phyloP scores from a whole-genome alignment of 2,797 vertebrate genomes.

The Crax fasciolata region DNA sequence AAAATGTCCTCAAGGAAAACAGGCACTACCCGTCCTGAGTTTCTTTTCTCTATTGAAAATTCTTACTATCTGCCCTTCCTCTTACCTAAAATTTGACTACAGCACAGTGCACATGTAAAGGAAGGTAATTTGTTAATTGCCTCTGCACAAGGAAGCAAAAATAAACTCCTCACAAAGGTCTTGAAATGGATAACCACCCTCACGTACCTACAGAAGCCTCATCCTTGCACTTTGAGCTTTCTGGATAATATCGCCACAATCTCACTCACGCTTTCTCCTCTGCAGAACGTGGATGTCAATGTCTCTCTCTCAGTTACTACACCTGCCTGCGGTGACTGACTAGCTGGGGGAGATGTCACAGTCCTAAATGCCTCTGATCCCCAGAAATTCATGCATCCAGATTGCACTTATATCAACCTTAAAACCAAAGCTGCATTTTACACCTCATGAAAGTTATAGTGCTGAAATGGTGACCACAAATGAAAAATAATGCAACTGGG shows the following conservation, averaged over 20 bases:
- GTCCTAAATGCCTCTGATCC: neutral
- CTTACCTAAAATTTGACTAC: neutral
- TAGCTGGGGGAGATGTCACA: rapidly evolving
- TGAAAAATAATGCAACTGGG: neutral
- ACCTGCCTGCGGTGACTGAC: neutral
- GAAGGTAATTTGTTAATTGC: neutral
- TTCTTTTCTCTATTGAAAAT: neutral
- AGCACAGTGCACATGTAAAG: neutral
- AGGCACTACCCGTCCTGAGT: neutral
- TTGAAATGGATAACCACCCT: neutral
- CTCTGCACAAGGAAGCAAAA: neutral
- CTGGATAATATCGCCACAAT: neutral
- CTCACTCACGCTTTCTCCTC: neutral
- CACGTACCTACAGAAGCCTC: neutral
- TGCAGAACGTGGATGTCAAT: neutral
- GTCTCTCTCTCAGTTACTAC: neutral
- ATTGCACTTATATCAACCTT: neutral
- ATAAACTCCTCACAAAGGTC: neutral
- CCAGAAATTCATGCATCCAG: neutral
- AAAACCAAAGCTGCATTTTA: neutral
- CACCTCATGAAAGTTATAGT: neutral
- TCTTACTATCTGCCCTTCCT: neutral
- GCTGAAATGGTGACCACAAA: neutral
- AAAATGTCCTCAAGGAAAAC: neutral
- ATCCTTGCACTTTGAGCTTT: neutral